Evolutionary conservation across 2,113 vertebrate genomes (phyloP).

Genomic region (Onychostoma macrolepis): DNA sequence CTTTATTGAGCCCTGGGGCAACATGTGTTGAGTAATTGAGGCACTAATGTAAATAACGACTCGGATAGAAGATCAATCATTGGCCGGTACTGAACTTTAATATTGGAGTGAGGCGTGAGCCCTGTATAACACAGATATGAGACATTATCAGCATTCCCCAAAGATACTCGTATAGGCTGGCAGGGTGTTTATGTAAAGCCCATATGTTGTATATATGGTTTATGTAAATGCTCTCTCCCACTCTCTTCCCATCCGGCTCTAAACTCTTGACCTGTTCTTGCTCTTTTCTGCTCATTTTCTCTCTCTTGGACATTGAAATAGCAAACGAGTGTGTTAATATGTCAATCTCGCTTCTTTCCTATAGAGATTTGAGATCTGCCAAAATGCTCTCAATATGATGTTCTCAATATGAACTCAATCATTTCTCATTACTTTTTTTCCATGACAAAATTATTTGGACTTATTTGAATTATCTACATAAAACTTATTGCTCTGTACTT

Average conservation of each 20-base stretch:
- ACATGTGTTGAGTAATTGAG: constrained; percentile 67
- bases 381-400: not conserved
- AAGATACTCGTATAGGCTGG: constrained; percentile 45
- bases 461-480: too few species aligned
- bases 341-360: not conserved
- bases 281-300: not conserved
- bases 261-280: not conserved
- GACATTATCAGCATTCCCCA: constrained; percentile 60
- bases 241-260: not conserved
- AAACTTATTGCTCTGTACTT: too few species aligned
- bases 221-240: not conserved
- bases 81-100: constrained; percentile 59
- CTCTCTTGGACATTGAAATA: not conserved
- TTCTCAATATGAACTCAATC: not conserved
- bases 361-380: not conserved
- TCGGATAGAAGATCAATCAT: constrained; percentile 65
- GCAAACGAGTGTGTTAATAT: not conserved
- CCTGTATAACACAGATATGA: constrained; percentile 64
- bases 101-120: constrained; percentile 62
- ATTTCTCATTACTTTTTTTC: not conserved
- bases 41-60: constrained; percentile 68
- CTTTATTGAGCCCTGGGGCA: constrained; percentile 62
- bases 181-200: constrained; percentile 48
- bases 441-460: not conserved
- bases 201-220: not conserved